These are phyloP conservation scores for Tolmerus cingulatus DNA, from an alignment of 2,888 invertebrate genomes.

Conservation along the genomic window DNA sequence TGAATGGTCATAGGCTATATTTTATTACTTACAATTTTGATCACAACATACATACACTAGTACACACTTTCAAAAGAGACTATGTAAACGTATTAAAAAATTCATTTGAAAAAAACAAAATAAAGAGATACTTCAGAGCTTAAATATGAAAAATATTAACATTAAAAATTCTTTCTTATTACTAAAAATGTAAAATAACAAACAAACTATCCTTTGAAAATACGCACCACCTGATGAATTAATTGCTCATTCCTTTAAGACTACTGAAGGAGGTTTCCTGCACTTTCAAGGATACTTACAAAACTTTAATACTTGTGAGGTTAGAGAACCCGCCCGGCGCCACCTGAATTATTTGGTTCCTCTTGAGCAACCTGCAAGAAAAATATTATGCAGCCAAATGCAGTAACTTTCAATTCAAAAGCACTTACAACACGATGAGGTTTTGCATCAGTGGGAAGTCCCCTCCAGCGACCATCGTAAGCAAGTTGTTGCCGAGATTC, in stretches of 20 bases:
- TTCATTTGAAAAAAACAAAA: too few relatives aligned
- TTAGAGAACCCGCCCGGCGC: slow-evolving; percentile 80
- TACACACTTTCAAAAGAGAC: too few relatives aligned
- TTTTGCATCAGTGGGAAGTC: slow-evolving; percentile 77
- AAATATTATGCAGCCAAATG: slow-evolving; percentile 41
- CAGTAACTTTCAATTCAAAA: background rate
- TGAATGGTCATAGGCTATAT: too few relatives aligned
- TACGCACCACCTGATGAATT: background rate
- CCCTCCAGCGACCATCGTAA: slow-evolving; percentile 72
- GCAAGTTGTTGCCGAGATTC: slow-evolving; percentile 78
- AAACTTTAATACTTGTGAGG: slow-evolving; percentile 78
- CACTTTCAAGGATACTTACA: slow-evolving; percentile 73
- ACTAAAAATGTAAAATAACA: too few relatives aligned
- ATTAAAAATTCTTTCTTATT: background rate
- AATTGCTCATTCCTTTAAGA: background rate
- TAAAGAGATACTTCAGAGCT: too few relatives aligned
- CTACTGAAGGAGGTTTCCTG: background rate
- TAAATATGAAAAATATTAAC: background rate
- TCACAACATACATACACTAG: too few relatives aligned
- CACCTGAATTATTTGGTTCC: slow-evolving; percentile 84
- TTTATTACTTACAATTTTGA: too few relatives aligned
- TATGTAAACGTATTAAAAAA: too few relatives aligned
- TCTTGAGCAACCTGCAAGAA: slow-evolving; percentile 78
- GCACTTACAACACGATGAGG: slow-evolving; percentile 81
- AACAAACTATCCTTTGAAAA: background rate